phyloP scores from a whole-genome alignment of 2,888 invertebrate species.

The Caenorhabditis sp. region DNA sequence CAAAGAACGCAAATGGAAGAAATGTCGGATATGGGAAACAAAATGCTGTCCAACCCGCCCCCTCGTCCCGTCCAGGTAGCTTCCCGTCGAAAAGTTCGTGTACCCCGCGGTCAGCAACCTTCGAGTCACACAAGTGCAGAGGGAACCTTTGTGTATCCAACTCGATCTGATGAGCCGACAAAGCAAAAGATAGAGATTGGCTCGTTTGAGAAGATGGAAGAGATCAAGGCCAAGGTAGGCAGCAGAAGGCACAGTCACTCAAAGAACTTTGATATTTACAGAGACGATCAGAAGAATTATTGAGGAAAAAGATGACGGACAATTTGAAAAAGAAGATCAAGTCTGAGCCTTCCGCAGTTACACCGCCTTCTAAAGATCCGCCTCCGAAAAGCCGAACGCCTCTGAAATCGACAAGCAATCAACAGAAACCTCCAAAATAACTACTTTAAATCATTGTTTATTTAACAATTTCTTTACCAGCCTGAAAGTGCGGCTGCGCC shows the following conservation, averaged over 20 bases:
- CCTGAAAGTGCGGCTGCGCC: no score
- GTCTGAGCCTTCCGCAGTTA: no score
- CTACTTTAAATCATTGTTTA: no score
- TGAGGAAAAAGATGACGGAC: neutral
- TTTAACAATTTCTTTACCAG: no score
- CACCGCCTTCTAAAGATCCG: no score
- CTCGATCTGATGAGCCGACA: neutral
- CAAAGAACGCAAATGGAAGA: neutral
- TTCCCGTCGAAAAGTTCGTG: neutral
- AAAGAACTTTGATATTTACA: neutral
- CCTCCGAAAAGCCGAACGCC: no score
- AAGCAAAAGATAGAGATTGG: neutral
- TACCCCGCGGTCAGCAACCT: neutral
- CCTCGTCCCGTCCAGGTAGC: neutral
- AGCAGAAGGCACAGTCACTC: neutral
- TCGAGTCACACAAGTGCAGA: neutral
- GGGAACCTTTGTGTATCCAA: neutral
- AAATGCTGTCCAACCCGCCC: no score
- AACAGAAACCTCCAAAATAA: no score
- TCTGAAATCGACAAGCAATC: no score
- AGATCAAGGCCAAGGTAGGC: neutral
- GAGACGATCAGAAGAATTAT: neutral
- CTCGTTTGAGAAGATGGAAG: neutral
- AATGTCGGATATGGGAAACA: neutral
- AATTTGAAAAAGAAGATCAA: no score